These are phyloP conservation scores for Eurosta solidaginis DNA, from an alignment of 1,140 invertebrate species.

Conservation along the genomic window DNA sequence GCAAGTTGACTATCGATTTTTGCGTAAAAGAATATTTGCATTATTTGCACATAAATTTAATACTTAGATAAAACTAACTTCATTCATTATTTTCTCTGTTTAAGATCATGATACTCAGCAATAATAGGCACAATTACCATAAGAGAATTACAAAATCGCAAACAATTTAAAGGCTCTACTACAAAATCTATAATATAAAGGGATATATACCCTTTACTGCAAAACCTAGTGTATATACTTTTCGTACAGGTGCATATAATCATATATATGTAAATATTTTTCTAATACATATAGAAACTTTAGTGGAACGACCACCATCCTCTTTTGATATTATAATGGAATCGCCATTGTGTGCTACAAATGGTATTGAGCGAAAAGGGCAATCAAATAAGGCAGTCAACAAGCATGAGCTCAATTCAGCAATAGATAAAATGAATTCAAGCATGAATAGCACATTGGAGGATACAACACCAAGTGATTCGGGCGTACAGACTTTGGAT, in stretches of 20 bases:
- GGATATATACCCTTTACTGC: conserved; percentile 31
- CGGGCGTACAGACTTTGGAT: conserved; percentile 63
- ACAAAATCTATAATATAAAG: conserved; percentile 1
- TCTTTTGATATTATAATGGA: conserved; percentile 53
- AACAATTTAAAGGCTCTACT: background rate
- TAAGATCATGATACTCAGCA: background rate
- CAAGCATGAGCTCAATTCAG: conserved; percentile 3
- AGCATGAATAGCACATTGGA: conserved; percentile 55
- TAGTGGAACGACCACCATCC: conserved; percentile 39
- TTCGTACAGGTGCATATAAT: conserved; percentile 26
- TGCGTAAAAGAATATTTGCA: background rate
- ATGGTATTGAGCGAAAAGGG: conserved; percentile 30
- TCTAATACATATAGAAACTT: conserved; percentile 37
- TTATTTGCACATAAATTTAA: background rate
- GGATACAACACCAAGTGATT: conserved; percentile 60
- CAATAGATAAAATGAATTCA: conserved; percentile 49
- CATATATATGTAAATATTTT: background rate
- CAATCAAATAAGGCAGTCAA: conserved; percentile 41
- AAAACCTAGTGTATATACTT: conserved; percentile 24
- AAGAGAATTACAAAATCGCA: background rate
- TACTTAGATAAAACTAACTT: background rate
- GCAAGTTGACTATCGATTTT: conserved; percentile 17
- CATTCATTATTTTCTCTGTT: background rate
- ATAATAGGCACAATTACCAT: conserved; percentile 3
- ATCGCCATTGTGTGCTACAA: conserved; percentile 45